These are phyloP conservation scores for Agapornis canus DNA, from an alignment of 2,797 vertebrate genomes.

Conservation along the genomic window DNA sequence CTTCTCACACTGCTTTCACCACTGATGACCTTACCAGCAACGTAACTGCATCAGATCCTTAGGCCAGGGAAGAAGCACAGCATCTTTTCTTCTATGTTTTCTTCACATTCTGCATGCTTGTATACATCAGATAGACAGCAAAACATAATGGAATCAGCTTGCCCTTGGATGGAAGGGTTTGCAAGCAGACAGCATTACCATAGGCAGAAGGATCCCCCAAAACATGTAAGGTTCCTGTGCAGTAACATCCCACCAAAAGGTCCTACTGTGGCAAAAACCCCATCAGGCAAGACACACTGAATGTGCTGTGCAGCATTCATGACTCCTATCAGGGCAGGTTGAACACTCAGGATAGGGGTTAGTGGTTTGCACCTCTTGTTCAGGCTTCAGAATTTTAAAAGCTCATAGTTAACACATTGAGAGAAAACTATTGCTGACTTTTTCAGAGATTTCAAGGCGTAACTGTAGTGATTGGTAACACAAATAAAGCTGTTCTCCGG, in stretches of 20 bases:
- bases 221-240: not conserved
- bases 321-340: not conserved
- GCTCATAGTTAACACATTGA: not conserved
- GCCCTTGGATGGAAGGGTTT: not conserved
- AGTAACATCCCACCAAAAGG: not conserved
- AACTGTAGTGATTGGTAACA: not conserved
- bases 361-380: not conserved
- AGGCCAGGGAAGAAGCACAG: not conserved
- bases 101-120: not conserved
- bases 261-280: not conserved
- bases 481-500: not conserved
- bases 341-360: not conserved
- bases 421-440: not conserved
- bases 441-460: not conserved
- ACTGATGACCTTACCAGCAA: fast-evolving
- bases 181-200: not conserved
- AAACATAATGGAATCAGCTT: not conserved
- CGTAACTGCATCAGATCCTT: not conserved
- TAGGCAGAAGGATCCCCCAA: not conserved
- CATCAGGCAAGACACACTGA: not conserved
- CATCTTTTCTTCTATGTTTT: not conserved
- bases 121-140: not conserved
- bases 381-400: not conserved
- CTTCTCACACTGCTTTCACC: not conserved
- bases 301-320: not conserved